Percentiles rank a stretch among this genome's conserved stretches.
Evolutionary conservation across 2,113 vertebrate species (phyloP).

Genomic region (Myotis davidii): DNA sequence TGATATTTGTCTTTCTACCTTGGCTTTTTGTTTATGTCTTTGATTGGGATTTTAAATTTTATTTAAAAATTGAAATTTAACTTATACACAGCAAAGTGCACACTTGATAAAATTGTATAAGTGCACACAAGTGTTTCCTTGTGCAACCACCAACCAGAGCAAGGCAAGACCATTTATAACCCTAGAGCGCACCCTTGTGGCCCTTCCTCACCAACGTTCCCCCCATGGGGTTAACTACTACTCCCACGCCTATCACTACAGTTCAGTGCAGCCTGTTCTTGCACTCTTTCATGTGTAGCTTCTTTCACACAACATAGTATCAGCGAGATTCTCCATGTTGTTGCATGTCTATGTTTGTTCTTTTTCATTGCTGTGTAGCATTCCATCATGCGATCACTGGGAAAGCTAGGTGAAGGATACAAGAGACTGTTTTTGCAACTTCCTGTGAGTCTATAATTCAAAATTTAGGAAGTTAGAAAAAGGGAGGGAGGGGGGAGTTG

Average conservation of each 20-base stretch:
- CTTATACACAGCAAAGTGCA: neutral
- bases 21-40: neutral
- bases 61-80: neutral
- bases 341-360: fast-evolving
- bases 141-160: neutral
- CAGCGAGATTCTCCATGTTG: neutral
- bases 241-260: neutral
- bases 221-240: fast-evolving
- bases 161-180: fast-evolving
- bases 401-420: neutral
- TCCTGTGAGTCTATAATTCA: neutral
- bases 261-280: neutral
- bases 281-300: neutral
- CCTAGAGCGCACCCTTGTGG: neutral
- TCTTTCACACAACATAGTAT: neutral
- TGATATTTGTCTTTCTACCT: neutral
- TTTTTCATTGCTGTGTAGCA: constrained; percentile 13
- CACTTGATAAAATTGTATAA: neutral
- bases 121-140: fast-evolving
- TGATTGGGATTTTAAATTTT: neutral
- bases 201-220: neutral
- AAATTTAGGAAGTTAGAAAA: neutral
- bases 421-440: neutral
- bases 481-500: neutral
- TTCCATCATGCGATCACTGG: neutral